Evolutionary conservation across 1,140 invertebrate genomes (phyloP).

Genomic region (Acromyrmex heyeri): DNA sequence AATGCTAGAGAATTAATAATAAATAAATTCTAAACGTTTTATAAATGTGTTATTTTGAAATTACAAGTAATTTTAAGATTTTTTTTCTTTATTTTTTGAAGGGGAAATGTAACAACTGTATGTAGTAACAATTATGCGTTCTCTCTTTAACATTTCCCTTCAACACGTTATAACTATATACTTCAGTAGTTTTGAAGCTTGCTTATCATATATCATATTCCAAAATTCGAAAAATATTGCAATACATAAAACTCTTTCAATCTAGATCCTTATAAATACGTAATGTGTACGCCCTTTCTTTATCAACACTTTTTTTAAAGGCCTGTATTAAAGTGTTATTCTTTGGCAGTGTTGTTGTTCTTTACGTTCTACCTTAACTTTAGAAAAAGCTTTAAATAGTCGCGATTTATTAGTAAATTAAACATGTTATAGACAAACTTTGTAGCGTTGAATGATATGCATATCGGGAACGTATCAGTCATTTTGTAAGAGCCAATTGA

Average conservation of each 20-base stretch:
- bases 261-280: constrained; percentile 1
- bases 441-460: neutral
- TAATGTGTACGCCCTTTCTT: neutral
- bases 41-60: constrained; percentile 6
- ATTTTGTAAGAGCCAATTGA: constrained; percentile 21
- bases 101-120: neutral
- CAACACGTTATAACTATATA: constrained; percentile 1
- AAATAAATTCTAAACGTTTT: constrained; percentile 26
- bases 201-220: neutral
- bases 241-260: constrained; percentile 2
- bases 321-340: constrained; percentile 79
- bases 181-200: constrained; percentile 4
- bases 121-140: neutral
- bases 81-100: neutral
- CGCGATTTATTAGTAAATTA: constrained; percentile 48
- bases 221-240: constrained; percentile 7
- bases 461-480: constrained; percentile 11
- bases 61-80: neutral
- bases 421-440: constrained; percentile 46
- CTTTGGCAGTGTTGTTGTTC: constrained; percentile 81
- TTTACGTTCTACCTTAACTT: constrained; percentile 44
- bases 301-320: constrained; percentile 61
- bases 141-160: constrained; percentile 13
- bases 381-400: constrained; percentile 45
- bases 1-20: constrained; percentile 31